These are phyloP conservation scores for Dasyprocta punctata DNA, from an alignment of 2,113 vertebrate species.

Conservation along the genomic window DNA sequence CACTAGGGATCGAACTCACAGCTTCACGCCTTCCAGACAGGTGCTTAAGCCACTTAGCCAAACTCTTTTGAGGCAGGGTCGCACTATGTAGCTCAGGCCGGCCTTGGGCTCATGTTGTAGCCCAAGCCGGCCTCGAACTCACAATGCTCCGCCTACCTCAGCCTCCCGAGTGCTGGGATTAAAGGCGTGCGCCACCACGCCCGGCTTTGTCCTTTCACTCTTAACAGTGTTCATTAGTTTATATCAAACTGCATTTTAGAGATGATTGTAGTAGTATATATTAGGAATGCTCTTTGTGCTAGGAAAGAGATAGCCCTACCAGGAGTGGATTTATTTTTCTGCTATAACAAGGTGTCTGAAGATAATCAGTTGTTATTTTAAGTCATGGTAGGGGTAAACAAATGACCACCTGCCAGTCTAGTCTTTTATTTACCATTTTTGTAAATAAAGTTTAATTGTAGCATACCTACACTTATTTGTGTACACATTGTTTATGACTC, in stretches of 20 bases:
- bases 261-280: not conserved
- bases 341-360: not conserved
- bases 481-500: not conserved
- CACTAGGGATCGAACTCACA: too few relatives aligned
- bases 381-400: not conserved
- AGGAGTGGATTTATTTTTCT: slow-evolving; percentile 27
- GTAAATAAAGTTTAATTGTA: not conserved
- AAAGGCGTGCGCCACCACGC: too few relatives aligned
- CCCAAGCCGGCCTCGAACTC: too few relatives aligned
- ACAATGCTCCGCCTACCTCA: too few relatives aligned
- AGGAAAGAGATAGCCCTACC: slow-evolving; percentile 1
- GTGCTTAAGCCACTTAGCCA: too few relatives aligned
- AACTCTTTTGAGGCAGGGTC: too few relatives aligned
- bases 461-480: not conserved
- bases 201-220: not conserved
- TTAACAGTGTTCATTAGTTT: not conserved
- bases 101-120: too few relatives aligned
- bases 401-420: not conserved
- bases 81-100: too few relatives aligned
- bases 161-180: too few relatives aligned
- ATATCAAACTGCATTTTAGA: slow-evolving; percentile 38
- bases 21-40: too few relatives aligned
- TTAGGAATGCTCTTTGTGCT: slow-evolving; percentile 16
- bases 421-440: not conserved
- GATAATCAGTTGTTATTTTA: not conserved